phyloP scores from a whole-genome alignment of 2,113 vertebrate genomes.

The Ageneiosus marmoratus region DNA sequence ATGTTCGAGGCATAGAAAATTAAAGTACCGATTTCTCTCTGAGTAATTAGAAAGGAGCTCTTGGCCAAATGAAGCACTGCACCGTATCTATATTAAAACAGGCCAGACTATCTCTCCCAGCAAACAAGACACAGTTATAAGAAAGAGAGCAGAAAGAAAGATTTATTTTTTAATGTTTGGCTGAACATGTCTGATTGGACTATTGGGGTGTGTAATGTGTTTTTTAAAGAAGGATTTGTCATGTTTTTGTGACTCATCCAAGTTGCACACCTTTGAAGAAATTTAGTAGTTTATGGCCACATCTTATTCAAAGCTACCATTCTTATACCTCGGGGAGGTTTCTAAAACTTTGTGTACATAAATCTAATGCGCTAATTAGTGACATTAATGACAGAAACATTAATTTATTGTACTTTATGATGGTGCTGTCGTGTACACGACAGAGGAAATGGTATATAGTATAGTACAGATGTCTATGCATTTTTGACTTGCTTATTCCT shows the following conservation, averaged over 20 bases:
- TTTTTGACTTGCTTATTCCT: background rate
- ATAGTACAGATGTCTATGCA: background rate
- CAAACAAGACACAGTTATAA: background rate
- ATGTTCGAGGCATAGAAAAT: conserved; percentile 21
- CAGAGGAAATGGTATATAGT: background rate
- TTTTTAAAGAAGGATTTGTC: conserved; percentile 20
- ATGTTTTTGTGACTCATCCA: conserved; percentile 4
- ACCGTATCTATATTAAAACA: conserved; percentile 9
- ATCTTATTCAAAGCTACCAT: background rate
- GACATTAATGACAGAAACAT: background rate
- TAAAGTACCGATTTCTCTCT: conserved; percentile 33
- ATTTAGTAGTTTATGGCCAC: background rate
- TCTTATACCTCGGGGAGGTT: background rate
- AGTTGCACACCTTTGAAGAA: background rate
- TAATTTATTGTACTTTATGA: background rate
- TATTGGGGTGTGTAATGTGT: conserved; percentile 1
- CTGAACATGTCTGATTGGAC: conserved; percentile 7
- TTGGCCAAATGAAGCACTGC: conserved; percentile 9
- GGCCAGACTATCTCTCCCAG: background rate
- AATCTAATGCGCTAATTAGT: too few relatives aligned
- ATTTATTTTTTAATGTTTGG: conserved; percentile 6
- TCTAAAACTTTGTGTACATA: background rate
- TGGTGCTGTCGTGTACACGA: background rate
- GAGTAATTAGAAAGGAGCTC: conserved; percentile 23
- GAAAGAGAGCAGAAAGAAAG: background rate